Evolutionary conservation across 2,797 vertebrate genomes (phyloP), one percentile per base, ranked within the genome.

Genomic region (Bovichtus diacanthus): DNA sequence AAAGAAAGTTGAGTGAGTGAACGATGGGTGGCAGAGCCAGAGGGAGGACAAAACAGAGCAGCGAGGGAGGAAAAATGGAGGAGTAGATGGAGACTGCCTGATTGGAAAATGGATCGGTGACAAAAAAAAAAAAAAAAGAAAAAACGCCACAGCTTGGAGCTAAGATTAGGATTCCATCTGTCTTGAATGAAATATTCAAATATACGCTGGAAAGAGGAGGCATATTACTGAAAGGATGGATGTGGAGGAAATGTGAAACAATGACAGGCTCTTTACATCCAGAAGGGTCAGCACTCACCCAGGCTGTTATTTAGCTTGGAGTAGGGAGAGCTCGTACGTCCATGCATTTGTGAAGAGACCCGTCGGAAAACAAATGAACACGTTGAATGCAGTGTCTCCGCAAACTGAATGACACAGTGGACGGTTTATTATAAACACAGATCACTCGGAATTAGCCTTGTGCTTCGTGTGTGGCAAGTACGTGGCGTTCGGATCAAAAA

Each of bases 131-230:
- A n/a, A n/a, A n/a, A n/a, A n/a, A n/a, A n/a, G n/a, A n/a, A n/a
- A n/a, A n/a, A 95, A 94, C 81, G 90, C 91, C 90, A 91, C 91
- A 90, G 94, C 94, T 95, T 85, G 90, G 92, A 94, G 95, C 95
- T 95, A 95, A 95, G 95, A 95, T 96, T 95, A 96, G 95, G 94
- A 94, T 93, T 95, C 94, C 94, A 95, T 95, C 94, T 93, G 92
- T 95, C 94, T 95, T 93, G 88, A 92, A 95, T 95, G 93, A 96
- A 95, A 95, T 95, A 96, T 96, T 95, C 92, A 96, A 95, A 94
- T 92, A 85, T 81, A 90, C 74, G 84, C 87, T 89, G 90, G 89
- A 79, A 74, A 89, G 84, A 86, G 85, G 88, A 88, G 86, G 90
- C 86, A 82, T 87, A 94, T 93, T 93, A 94, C 90, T 86, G 84